Evolutionary conservation across 1,140 invertebrate species (phyloP).

Genomic region (Druon quercuslanigerum): DNA sequence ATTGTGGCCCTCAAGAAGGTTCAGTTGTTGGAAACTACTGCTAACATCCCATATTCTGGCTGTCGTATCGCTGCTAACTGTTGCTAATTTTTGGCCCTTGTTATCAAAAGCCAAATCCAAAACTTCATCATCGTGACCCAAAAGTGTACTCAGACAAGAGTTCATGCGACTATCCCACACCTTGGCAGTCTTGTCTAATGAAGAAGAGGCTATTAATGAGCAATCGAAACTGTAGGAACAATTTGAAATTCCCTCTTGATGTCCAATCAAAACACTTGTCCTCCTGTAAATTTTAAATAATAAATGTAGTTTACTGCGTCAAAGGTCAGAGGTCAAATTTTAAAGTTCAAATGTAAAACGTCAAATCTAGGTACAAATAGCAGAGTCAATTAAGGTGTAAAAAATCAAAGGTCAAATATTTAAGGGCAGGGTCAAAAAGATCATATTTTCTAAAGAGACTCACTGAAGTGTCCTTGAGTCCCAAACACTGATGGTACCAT

Average conservation of each 20-base stretch:
- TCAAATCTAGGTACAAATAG: too few species aligned
- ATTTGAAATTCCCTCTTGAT: slow-evolving; percentile 84
- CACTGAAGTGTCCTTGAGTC: slow-evolving; percentile 83
- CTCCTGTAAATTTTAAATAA: slow-evolving; percentile 70
- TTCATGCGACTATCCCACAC: slow-evolving; percentile 83
- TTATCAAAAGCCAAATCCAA: slow-evolving; percentile 86
- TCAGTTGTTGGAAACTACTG: slow-evolving; percentile 78
- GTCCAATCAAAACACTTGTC: slow-evolving; percentile 80
- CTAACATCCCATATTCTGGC: slow-evolving; percentile 82
- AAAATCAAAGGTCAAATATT: background rate
- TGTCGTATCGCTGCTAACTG: slow-evolving; percentile 83
- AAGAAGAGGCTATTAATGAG: slow-evolving; percentile 82
- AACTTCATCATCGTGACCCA: slow-evolving; percentile 85
- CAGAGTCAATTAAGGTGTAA: too few species aligned
- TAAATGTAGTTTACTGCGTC: too few species aligned
- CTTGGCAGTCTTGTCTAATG: slow-evolving; percentile 85
- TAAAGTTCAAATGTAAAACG: too few species aligned
- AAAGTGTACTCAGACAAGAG: slow-evolving; percentile 79
- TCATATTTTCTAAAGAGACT: slow-evolving; percentile 51
- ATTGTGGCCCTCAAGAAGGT: slow-evolving; percentile 82
- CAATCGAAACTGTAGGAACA: slow-evolving; percentile 86
- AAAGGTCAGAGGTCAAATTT: too few species aligned
- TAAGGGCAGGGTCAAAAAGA: background rate
- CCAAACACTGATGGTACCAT: slow-evolving; percentile 85
- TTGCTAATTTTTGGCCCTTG: slow-evolving; percentile 82